A percentile compares a stretch with the other conserved stretches of the same genome.
phyloP scores from a whole-genome alignment of 2,888 invertebrate genomes.

The Netelia melanura region DNA sequence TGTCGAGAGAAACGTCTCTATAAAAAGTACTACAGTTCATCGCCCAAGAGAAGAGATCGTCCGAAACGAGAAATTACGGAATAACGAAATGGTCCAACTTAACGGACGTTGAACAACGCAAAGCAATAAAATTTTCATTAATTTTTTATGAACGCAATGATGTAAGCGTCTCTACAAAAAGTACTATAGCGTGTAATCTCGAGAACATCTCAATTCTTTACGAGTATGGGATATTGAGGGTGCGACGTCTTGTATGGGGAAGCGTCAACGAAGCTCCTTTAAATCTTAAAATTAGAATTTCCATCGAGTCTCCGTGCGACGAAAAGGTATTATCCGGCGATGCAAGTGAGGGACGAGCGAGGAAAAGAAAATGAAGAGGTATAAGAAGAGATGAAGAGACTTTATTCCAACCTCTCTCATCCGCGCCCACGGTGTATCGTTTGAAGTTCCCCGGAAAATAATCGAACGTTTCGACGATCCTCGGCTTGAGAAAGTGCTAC shows the following conservation, averaged over 20 bases:
- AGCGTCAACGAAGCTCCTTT: constrained; percentile 29
- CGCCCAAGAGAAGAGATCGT: not conserved
- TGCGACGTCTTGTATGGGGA: not conserved
- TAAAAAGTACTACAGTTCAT: not conserved
- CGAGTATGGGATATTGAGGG: not conserved
- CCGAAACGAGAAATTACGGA: not conserved
- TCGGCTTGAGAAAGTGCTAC: constrained; percentile 27
- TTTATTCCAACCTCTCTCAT: constrained; percentile 50
- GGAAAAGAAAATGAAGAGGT: constrained; percentile 49
- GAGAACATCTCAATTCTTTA: not conserved
- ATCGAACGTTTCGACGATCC: constrained; percentile 71
- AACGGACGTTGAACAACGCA: not conserved
- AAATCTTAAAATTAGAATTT: constrained; percentile 62
- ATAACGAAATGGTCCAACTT: too few species aligned
- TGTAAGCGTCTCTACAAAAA: not conserved
- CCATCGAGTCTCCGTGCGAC: constrained; percentile 30
- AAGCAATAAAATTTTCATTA: not conserved
- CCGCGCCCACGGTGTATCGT: constrained; percentile 54
- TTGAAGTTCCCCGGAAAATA: constrained; percentile 71
- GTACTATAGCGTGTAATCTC: not conserved
- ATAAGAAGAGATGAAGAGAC: constrained; percentile 37
- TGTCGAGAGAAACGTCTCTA: not conserved
- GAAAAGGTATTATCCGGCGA: constrained; percentile 45
- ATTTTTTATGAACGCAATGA: too few species aligned
- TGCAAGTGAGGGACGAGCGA: not conserved